A percentile compares a stretch with the other conserved stretches of the same genome.
These are phyloP conservation scores for Pseudopipra pipra DNA, from an alignment of 2,113 vertebrate genomes.

Conservation along the genomic window DNA sequence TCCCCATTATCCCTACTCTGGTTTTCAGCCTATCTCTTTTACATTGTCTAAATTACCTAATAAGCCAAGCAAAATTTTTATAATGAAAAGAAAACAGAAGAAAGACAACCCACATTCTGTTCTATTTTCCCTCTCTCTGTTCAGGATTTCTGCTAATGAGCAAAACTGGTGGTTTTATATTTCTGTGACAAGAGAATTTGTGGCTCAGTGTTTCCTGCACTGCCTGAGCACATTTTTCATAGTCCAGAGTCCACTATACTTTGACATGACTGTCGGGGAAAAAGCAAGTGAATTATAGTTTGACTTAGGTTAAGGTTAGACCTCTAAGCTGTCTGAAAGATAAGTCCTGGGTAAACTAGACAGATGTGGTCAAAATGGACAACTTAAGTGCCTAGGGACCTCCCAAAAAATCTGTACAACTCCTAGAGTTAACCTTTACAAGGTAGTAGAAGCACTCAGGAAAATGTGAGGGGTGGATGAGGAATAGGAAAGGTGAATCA, in stretches of 20 bases:
- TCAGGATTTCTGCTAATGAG: neutral
- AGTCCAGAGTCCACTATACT: neutral
- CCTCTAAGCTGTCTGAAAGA: neutral
- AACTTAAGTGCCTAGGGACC: neutral
- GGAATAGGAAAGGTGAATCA: neutral
- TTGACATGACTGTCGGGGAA: neutral
- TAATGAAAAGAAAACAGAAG: neutral
- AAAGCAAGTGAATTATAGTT: constrained; percentile 40
- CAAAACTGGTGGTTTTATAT: neutral
- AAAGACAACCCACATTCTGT: neutral
- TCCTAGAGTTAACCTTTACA: constrained; percentile 1
- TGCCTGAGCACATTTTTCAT: neutral
- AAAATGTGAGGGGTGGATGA: neutral
- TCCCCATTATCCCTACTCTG: neutral
- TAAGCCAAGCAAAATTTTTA: neutral
- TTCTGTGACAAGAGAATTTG: neutral
- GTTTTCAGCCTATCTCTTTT: neutral
- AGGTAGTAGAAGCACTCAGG: neutral
- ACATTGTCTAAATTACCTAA: neutral
- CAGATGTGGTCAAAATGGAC: neutral
- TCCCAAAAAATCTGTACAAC: neutral
- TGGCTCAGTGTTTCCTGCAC: neutral
- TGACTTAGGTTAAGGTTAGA: constrained; percentile 31
- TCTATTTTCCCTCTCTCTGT: neutral
- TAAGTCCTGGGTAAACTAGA: constrained; percentile 38